Conservation (phyloP, 2,113 vertebrate genomes). For the Hemiscyllium ocellatum region DNA sequence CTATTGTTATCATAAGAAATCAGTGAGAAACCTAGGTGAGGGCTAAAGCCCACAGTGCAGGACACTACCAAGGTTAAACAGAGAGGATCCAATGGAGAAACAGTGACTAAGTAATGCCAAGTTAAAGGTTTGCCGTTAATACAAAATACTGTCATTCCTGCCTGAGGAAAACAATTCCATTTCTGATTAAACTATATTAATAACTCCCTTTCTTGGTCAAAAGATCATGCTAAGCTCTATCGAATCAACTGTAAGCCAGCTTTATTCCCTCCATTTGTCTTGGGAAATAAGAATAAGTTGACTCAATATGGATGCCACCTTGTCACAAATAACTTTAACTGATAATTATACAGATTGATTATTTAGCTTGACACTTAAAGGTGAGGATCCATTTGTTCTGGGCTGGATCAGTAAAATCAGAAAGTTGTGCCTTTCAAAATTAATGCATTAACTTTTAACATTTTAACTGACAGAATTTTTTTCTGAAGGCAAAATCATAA, state of each 20-base stretch:
- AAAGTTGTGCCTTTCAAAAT: background rate
- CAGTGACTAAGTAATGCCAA: background rate
- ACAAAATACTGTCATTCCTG: background rate
- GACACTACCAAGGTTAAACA: conserved; percentile 19
- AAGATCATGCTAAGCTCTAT: background rate
- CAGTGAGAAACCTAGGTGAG: conserved; percentile 23
- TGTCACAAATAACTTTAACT: background rate
- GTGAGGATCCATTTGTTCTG: background rate
- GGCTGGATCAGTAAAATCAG: background rate
- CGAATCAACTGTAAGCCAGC: no score
- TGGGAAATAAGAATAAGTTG: background rate
- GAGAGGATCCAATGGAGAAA: background rate
- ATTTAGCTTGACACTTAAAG: background rate
- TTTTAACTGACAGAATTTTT: background rate
- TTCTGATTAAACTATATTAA: background rate
- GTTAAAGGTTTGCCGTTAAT: background rate
- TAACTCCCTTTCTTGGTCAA: background rate
- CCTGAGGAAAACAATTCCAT: background rate
- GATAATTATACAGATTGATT: background rate
- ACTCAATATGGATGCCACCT: background rate
- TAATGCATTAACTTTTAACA: background rate
- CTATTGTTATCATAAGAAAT: background rate
- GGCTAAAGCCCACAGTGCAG: conserved; percentile 6
- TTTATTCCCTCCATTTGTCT: background rate
- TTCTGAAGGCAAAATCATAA: background rate